These are phyloP conservation scores for Serripes groenlandicus DNA, from an alignment of 2,888 invertebrate species.

Conservation along the genomic window DNA sequence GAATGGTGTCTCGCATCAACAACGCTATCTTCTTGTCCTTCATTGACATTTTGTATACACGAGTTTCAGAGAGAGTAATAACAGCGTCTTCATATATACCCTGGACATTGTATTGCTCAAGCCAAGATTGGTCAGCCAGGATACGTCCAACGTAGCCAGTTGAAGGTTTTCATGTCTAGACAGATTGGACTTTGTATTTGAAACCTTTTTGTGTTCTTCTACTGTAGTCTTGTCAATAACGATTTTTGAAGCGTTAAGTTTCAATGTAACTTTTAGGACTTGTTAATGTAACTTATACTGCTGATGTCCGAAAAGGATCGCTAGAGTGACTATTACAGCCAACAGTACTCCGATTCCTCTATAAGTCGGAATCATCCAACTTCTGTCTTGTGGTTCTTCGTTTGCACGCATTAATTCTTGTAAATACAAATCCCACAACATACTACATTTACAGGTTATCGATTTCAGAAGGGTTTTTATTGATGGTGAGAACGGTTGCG, in stretches of 20 bases:
- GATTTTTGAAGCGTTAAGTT: constrained; percentile 78
- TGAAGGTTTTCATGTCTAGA: background rate
- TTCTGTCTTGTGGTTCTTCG: constrained; percentile 53
- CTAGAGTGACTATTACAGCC: constrained; percentile 57
- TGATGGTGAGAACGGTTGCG: constrained; percentile 57
- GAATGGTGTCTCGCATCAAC: constrained; percentile 77
- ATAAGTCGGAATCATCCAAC: constrained; percentile 70
- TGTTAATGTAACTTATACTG: constrained; percentile 70
- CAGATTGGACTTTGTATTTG: background rate
- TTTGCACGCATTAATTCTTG: constrained; percentile 69
- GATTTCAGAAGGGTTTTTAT: constrained; percentile 66
- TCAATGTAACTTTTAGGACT: constrained; percentile 77
- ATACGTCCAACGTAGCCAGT: background rate
- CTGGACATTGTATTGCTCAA: constrained; percentile 1
- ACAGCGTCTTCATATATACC: constrained; percentile 27
- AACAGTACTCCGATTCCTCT: constrained; percentile 67
- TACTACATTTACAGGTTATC: constrained; percentile 74
- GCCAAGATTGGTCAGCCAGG: constrained; percentile 34
- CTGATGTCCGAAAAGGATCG: constrained; percentile 69
- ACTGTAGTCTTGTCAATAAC: constrained; percentile 71
- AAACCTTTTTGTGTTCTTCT: background rate
- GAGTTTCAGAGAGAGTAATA: constrained; percentile 30
- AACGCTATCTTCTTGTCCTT: constrained; percentile 72
- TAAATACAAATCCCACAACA: constrained; percentile 70
- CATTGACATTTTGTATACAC: constrained; percentile 20